phyloP scores from a whole-genome alignment of 2,888 invertebrate genomes.

The Eupithecia subfuscata region DNA sequence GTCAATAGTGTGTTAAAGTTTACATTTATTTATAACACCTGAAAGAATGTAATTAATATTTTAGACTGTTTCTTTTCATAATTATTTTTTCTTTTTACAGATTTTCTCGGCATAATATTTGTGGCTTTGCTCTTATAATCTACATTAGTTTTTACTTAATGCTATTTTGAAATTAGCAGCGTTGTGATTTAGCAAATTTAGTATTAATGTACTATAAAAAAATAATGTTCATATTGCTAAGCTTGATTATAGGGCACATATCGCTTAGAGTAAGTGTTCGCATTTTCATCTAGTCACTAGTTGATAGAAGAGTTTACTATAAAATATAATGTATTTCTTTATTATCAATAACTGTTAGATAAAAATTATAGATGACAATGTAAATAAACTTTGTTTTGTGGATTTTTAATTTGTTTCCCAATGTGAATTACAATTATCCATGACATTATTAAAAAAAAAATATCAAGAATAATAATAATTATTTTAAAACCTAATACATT shows the following conservation, averaged over 20 bases:
- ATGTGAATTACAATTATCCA: background rate
- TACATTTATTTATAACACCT: background rate
- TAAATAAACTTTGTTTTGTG: background rate
- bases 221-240: conserved; percentile 54
- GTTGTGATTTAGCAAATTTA: conserved; percentile 66
- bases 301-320: background rate
- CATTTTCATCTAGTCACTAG: conserved; percentile 53
- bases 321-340: background rate
- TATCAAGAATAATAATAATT: background rate
- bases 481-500: background rate
- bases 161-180: conserved; percentile 53
- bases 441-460: background rate
- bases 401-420: background rate
- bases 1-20: background rate
- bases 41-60: background rate
- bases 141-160: background rate
- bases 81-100: background rate
- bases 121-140: too few species aligned
- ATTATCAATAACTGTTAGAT: background rate
- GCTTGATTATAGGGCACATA: conserved; percentile 64
- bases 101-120: background rate
- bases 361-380: background rate
- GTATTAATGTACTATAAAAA: conserved; percentile 42
- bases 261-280: conserved; percentile 54
- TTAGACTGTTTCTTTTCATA: background rate